Percentiles rank a stretch among this genome's conserved stretches.
Conservation (phyloP, 2,113 vertebrate genomes). For the Alligator mississippiensis region DNA sequence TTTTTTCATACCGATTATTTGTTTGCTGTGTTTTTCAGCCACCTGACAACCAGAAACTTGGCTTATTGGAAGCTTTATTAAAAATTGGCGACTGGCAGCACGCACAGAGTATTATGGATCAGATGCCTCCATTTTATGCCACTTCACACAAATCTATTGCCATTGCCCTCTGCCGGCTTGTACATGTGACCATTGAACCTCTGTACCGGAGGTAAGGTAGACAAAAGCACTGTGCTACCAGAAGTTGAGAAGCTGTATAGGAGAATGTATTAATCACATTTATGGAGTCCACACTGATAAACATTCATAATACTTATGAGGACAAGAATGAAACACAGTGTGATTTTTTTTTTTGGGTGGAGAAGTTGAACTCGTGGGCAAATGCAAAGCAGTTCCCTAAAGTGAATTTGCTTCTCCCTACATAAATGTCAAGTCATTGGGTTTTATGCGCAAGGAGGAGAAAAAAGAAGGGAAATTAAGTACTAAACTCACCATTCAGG, state of each 20-base stretch:
- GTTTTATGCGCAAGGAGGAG: background rate
- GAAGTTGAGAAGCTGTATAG: background rate
- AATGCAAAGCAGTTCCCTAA: background rate
- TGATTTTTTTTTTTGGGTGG: background rate
- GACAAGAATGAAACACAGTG: background rate
- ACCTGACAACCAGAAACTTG: conserved; percentile 97
- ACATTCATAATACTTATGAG: background rate
- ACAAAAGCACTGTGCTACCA: background rate
- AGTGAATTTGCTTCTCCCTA: background rate
- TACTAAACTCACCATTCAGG: background rate
- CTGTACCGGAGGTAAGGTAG: conserved; percentile 91
- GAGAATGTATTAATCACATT: background rate
- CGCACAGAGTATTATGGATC: conserved; percentile 96
- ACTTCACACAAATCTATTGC: conserved; percentile 96
- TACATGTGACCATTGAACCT: conserved; percentile 95
- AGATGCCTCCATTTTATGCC: conserved; percentile 96
- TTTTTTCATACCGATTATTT: background rate
- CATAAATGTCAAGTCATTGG: background rate
- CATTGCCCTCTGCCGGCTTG: conserved; percentile 92
- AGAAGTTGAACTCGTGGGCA: background rate
- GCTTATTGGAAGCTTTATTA: conserved; percentile 93
- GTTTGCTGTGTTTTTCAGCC: conserved; percentile 80
- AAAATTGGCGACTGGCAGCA: conserved; percentile 98
- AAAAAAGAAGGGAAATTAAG: background rate
- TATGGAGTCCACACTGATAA: background rate